Percentiles rank a stretch among this genome's conserved stretches.
Evolutionary conservation across 2,113 vertebrate genomes (phyloP).

Genomic region (Drymodes brunneopygia): DNA sequence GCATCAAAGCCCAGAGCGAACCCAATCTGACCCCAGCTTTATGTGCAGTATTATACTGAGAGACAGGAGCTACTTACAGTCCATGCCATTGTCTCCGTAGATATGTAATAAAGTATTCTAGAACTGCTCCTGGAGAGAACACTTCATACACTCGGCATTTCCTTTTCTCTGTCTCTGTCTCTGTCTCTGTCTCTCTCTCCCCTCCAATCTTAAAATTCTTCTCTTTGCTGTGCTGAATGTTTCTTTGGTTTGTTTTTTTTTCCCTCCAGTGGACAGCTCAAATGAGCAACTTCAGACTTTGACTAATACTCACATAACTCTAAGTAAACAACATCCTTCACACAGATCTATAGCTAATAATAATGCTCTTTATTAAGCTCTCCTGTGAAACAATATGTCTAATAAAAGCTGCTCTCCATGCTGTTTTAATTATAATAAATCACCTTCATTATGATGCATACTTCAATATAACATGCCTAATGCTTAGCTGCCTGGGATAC

Average conservation of each 20-base stretch:
- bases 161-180: constrained; percentile 42
- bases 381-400: constrained; percentile 71
- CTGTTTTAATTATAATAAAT: constrained; percentile 83
- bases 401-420: constrained; percentile 66
- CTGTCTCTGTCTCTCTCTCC: background rate
- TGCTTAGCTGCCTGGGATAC: constrained; percentile 68
- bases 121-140: constrained; percentile 73
- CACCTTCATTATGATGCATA: constrained; percentile 77
- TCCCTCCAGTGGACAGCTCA: constrained; percentile 48
- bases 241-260: background rate
- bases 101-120: constrained; percentile 80
- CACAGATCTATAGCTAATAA: constrained; percentile 77
- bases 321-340: constrained; percentile 71
- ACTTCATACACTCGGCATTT: constrained; percentile 69
- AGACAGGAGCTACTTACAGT: constrained; percentile 80
- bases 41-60: constrained; percentile 82
- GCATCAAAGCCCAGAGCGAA: constrained; percentile 90
- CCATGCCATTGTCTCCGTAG: constrained; percentile 76
- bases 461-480: constrained; percentile 63
- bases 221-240: constrained; percentile 37
- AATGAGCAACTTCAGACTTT: constrained; percentile 74
- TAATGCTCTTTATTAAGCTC: constrained; percentile 75
- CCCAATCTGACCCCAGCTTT: constrained; percentile 91
- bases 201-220: constrained; percentile 63
- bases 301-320: constrained; percentile 70